Evolutionary conservation across 1,140 invertebrate genomes (phyloP), one percentile per base, ranked within the genome.

Genomic region (Gonatopus flavifemur): DNA sequence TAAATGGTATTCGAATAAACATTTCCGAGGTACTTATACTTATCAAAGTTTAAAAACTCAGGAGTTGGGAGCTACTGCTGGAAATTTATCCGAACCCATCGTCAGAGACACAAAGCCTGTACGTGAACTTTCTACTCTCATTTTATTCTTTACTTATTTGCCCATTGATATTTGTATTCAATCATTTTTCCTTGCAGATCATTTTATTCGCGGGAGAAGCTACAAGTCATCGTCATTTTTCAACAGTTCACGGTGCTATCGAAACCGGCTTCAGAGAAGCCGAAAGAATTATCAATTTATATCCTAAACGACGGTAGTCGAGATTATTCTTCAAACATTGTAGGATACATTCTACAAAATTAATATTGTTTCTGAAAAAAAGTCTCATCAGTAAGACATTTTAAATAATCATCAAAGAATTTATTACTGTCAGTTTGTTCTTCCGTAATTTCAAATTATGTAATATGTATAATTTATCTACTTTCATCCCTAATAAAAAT

Each of bases 231-330:
- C 76, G 83, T 55, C 84, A 80, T 65, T 90, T 85, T 66, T 87
- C 86, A 6, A 89, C 88, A 1, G 90, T 89, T 3, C 90, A 94
- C 69, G 91, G 91, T 7, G 91, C 91, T 1, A 75, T 91, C 3
- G 86, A 88, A 71, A 82, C 83, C 21, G 91, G 90, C 0, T 87
- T 85, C 73, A 79, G 88, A 47, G 90, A 92, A 74, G 90, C 90
- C n/a, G 80, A 89, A 33, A 77, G 83, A 65, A 46, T 80, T n/a
- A 69, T 79, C 28, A 63, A 71, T 39, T 20, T 55, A 6, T 55
- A 55, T 13, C 3, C n/a, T 1, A 45, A 20, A 22, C 19, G 12
- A 44, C 37, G 10, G 9, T n/a, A n/a, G n/a, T n/a, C n/a, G n/a
- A n/a, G n/a, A n/a, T n/a, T n/a, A n/a, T n/a, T n/a, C n/a, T n/a